Percentiles rank a stretch among this genome's conserved stretches.
Conservation (phyloP, 2,797 vertebrate species). For the Enteromius anoplus region DNA sequence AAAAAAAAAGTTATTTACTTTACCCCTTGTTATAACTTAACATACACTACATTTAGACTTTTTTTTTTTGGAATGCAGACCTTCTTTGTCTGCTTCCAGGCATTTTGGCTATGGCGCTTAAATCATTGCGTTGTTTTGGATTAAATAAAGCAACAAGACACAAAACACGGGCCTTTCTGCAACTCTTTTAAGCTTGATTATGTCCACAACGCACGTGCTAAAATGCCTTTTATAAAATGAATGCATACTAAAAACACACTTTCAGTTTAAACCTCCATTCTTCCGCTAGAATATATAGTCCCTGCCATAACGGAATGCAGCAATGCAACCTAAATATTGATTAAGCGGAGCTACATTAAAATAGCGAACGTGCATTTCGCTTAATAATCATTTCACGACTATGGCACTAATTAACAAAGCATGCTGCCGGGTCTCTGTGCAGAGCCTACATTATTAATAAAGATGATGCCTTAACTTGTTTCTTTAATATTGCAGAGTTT, state of each 20-base stretch:
- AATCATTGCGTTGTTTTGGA: neutral
- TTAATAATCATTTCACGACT: neutral
- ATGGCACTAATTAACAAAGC: neutral
- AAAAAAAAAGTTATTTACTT: neutral
- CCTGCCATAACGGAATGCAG: neutral
- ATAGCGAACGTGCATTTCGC: neutral
- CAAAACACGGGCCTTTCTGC: neutral
- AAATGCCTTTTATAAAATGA: neutral
- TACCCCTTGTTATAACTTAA: neutral
- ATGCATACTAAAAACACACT: neutral
- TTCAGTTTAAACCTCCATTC: neutral
- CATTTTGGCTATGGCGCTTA: neutral
- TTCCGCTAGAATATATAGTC: slow-evolving; percentile 6
- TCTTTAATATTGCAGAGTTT: neutral
- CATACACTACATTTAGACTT: neutral
- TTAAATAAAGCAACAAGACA: neutral
- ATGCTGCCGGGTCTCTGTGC: too few species aligned
- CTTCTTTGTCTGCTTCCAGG: neutral
- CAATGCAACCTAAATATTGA: neutral
- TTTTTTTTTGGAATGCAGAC: neutral
- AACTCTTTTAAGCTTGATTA: neutral
- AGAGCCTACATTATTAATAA: neutral
- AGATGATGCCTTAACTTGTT: neutral
- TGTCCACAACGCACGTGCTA: neutral
- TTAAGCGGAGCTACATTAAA: neutral